Evolutionary conservation across 1,140 invertebrate species (phyloP).

Genomic region (Drosophila pruinosa): DNA sequence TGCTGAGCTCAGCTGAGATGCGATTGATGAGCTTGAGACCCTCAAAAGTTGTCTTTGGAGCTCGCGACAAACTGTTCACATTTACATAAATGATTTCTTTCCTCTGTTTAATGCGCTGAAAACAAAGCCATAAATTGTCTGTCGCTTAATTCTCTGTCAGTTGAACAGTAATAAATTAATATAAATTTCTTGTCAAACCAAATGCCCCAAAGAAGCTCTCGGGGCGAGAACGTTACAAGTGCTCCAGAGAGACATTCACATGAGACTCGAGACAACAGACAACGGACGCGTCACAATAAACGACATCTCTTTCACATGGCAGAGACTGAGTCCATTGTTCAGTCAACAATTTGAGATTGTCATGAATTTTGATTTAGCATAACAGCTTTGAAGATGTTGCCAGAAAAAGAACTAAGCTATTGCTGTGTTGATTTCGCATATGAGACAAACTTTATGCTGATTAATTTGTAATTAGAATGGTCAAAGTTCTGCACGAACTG

Average conservation of each 20-base stretch:
- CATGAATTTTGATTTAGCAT: constrained; percentile 19
- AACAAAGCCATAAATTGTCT: constrained; percentile 82
- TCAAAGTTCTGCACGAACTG: constrained; percentile 2
- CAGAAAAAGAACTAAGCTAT: neutral
- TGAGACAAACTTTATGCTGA: neutral
- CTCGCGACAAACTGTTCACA: constrained; percentile 33
- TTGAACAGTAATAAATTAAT: constrained; percentile 82
- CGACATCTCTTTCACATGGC: constrained; percentile 12
- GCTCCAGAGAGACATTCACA: neutral
- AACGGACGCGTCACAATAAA: constrained; percentile 1
- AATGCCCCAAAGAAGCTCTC: constrained; percentile 14
- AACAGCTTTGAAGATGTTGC: no score
- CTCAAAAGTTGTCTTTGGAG: constrained; percentile 5
- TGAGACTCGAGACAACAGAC: neutral
- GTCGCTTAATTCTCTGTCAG: constrained; percentile 80
- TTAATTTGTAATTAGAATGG: constrained; percentile 5
- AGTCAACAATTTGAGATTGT: constrained; percentile 3
- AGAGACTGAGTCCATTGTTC: constrained; percentile 31
- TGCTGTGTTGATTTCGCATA: neutral
- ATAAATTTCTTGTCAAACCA: constrained; percentile 79
- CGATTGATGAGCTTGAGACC: constrained; percentile 15
- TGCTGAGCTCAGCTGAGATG: neutral
- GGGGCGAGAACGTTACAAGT: constrained; percentile 29
- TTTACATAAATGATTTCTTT: constrained; percentile 67
- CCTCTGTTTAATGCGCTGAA: constrained; percentile 62